Percentiles rank a stretch among this genome's conserved stretches.
These are phyloP conservation scores for Gymnoscelis rufifasciata DNA, from an alignment of 2,888 invertebrate genomes.

Conservation along the genomic window DNA sequence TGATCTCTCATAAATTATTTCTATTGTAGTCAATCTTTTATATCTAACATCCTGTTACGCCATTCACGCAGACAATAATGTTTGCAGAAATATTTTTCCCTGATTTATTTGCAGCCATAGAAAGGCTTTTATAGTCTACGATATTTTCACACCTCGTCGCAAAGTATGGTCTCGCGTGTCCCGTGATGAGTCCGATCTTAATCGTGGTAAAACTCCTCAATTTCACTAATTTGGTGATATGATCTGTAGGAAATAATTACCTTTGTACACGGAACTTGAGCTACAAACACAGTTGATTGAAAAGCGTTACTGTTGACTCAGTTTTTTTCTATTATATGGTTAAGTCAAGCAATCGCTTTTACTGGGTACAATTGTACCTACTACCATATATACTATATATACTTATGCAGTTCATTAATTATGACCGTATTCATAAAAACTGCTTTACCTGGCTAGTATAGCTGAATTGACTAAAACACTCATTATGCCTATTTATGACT, in stretches of 20 bases:
- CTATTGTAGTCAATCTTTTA: conserved; percentile 1
- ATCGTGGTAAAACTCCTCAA: conserved; percentile 51
- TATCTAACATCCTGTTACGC: conserved; percentile 2
- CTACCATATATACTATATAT: too few species aligned
- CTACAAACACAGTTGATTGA: conserved; percentile 27
- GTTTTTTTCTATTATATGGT: too few species aligned
- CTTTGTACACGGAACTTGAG: conserved; percentile 42
- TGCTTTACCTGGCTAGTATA: too few species aligned
- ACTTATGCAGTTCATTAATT: too few species aligned
- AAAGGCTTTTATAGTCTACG: background rate
- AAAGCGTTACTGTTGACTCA: too few species aligned
- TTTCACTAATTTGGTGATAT: conserved; percentile 56
- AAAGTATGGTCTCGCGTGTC: conserved; percentile 41
- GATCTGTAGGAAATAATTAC: conserved; percentile 52
- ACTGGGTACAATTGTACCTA: too few species aligned
- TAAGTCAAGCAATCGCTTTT: too few species aligned
- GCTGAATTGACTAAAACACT: too few species aligned
- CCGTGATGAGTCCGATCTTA: conserved; percentile 44
- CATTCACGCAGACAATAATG: conserved; percentile 6
- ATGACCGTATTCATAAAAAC: too few species aligned
- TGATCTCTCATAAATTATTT: conserved; percentile 1
- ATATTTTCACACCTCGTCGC: conserved; percentile 13
- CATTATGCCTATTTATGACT: too few species aligned
- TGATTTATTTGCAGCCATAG: background rate
- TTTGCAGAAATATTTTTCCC: conserved; percentile 5